Evolutionary conservation across 2,113 vertebrate species (phyloP), one percentile per base, ranked within the genome.

Genomic region (Silurus glanis): DNA sequence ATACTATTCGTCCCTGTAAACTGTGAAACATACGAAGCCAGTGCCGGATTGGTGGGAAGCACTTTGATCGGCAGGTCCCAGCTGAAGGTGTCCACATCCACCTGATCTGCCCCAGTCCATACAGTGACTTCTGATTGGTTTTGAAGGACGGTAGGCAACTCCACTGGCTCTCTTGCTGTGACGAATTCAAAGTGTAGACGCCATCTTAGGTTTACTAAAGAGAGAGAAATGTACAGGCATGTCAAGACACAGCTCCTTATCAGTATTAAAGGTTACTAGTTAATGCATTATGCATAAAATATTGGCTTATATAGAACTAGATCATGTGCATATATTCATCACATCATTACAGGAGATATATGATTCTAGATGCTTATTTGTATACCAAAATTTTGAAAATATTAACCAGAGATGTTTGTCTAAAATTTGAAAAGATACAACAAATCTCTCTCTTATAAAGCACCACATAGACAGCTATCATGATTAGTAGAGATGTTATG

Each of bases 11-110:
- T 96, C 83, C 96, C 96, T 72, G 96, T 95, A 69, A 97, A 97
- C 84, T 97, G 97, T 67, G 97, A 97, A 47, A 96, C 95, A 0
- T 97, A 98, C 53, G 97, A 98, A 19, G 95, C 97, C 92, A 99
- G 87, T 17, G 96, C 93, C 0, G 98, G 98, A 91, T 98, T 99
- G 56, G 97, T 99, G 66, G 98, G 97, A 89, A 99, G 94, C 84
- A 99, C 96, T 93, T 97, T 98, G 91, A 99, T 97, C 6, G 98
- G 97, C 85, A 99, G 93, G 89, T 99, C 97, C 98, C 98, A 99
- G 91, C 97, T 99, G 93, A 99, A 98, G 76, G 98, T 99, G 92
- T 99, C 98, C 88, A 99, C 98, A 1, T 97, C 95, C 3, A 99
- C 96, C 59, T 97, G 96, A 89, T 97, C 97, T 0, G 96, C 94